Base-by-base conservation (phyloP, 2,113 vertebrate species). In the Chloroceryle aenea region DNA sequence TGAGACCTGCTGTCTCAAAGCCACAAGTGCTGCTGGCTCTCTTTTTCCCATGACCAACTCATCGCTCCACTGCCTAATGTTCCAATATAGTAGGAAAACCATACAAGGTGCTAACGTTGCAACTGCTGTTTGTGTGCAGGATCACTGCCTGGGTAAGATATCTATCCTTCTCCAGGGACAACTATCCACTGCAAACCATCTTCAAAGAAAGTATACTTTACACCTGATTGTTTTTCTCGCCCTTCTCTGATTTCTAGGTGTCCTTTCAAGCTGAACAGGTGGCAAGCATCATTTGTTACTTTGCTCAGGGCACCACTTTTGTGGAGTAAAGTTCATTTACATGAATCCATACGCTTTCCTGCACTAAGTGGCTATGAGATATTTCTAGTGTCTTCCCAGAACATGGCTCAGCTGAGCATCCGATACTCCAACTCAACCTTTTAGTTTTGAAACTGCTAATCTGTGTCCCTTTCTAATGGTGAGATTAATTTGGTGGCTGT, bases 161-260 rank as follows among this genome's bases (percentile, higher is more conserved):
- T 67, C 79, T 66, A 8, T 75, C 3, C 0, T 82, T 85, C 87
- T 94, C 88, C 43, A 55, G 67, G 73, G 76, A 93, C 56, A 78
- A 21, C 26, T 67, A 48, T 32, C 14, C 38, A 67, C 85, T 71
- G 72, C 63, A 93, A 91, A 47, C 59, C 55, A 43, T 92, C 82
- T 80, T 86, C 75, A 94, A 63, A 2, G 2, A 86, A 86, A 53
- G 78, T 93, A 92, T 96, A 48, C 55, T 89, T 95, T 96, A 93
- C 82, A 84, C 66, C 34, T 84, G 85, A 64, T 36, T 88, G 42
- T 17, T 73, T 79, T 91, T 86, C 56, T 89, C 75, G 88, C 52
- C 17, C 61, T 95, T 13, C 85, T 97, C 68, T 68, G n/a, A 91
- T 97, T 96, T 95, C 90, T 86, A 94, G 90, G 59, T 91, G 74